phyloP scores from a whole-genome alignment of 2,797 vertebrate species.

The Muscicapa striata region DNA sequence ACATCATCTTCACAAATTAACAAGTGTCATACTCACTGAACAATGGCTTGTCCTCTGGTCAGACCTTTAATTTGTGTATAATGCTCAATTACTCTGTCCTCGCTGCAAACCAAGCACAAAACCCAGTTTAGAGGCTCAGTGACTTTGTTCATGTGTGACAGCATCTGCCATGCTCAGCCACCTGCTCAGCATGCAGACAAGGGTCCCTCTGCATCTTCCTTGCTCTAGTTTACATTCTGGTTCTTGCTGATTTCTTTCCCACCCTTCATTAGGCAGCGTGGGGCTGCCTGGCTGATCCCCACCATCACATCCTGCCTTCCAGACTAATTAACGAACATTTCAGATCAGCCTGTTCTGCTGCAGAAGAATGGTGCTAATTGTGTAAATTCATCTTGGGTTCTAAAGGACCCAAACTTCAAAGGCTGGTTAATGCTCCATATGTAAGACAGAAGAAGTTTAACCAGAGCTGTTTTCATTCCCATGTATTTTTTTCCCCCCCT shows the following conservation, averaged over 20 bases:
- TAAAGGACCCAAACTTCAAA: constrained; percentile 31
- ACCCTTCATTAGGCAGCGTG: not conserved
- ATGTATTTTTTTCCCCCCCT: not conserved
- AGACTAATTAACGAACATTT: not conserved
- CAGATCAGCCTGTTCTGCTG: constrained; percentile 4
- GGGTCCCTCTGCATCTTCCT: not conserved
- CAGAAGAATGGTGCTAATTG: constrained; percentile 8
- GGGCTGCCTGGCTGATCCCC: constrained; percentile 13
- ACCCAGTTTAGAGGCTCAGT: not conserved
- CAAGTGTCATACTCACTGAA: constrained; percentile 87
- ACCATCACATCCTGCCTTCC: not conserved
- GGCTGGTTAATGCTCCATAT: not conserved
- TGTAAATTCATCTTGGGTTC: not conserved
- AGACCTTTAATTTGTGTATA: constrained; percentile 91
- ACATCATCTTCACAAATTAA: not conserved
- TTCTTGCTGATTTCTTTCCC: constrained; percentile 22
- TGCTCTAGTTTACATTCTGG: not conserved
- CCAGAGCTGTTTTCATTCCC: not conserved
- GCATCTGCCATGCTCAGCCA: not conserved
- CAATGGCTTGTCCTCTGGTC: constrained; percentile 93
- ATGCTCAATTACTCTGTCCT: constrained; percentile 92
- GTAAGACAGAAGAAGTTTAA: not conserved
- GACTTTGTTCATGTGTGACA: not conserved
- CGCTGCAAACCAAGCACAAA: constrained; percentile 82
- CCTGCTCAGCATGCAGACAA: not conserved